phyloP scores from a whole-genome alignment of 1,140 invertebrate genomes.

The Melipona quadrifasciata region DNA sequence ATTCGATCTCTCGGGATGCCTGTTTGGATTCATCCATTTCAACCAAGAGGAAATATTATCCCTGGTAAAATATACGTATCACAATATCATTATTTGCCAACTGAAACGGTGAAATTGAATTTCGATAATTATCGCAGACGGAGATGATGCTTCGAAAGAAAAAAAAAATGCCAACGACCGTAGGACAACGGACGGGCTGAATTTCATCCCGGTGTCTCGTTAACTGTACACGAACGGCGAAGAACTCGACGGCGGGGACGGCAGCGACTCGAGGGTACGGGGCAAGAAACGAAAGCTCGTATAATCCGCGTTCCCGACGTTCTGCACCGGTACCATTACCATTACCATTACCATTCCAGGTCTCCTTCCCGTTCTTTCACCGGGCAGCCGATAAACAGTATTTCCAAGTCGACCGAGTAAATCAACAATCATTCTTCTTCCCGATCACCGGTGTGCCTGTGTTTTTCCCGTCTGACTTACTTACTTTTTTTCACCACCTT shows the following conservation, averaged over 20 bases:
- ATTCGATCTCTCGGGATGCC: too few relatives aligned
- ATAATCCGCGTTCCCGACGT: conserved; percentile 62
- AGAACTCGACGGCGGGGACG: conserved; percentile 48
- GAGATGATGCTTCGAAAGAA: background rate
- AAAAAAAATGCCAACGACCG: conserved; percentile 51
- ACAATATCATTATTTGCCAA: background rate
- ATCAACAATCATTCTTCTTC: conserved; percentile 57
- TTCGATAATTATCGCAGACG: too few relatives aligned
- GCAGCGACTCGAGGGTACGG: conserved; percentile 22
- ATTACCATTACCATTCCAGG: conserved; percentile 62
- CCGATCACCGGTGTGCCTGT: conserved; percentile 39
- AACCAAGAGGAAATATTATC: background rate
- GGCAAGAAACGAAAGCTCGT: conserved; percentile 69
- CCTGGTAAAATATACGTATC: too few relatives aligned
- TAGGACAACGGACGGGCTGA: conserved; percentile 60
- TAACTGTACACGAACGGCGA: conserved; percentile 68
- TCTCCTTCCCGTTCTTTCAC: conserved; percentile 42
- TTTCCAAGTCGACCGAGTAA: conserved; percentile 52
- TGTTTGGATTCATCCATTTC: rapidly evolving
- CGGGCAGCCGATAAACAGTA: conserved; percentile 49
- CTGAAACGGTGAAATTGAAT: too few relatives aligned
- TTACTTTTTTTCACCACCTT: conserved; percentile 6
- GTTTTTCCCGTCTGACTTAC: conserved; percentile 35
- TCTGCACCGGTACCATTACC: conserved; percentile 63
- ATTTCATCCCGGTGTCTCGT: conserved; percentile 66